These are phyloP conservation scores for Dynastes hyllus DNA, from an alignment of 2,888 invertebrate genomes.

Conservation along the genomic window DNA sequence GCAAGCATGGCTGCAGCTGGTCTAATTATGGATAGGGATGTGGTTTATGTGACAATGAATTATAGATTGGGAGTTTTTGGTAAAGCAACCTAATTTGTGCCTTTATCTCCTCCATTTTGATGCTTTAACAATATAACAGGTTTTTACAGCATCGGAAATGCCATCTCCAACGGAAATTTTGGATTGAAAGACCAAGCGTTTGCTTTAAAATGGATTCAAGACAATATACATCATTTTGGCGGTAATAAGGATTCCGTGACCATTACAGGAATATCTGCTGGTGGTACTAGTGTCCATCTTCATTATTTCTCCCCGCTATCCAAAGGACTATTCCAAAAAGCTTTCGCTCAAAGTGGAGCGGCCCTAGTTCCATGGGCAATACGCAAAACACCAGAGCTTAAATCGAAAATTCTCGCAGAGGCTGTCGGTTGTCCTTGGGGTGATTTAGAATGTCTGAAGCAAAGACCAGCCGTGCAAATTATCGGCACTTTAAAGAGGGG, in stretches of 20 bases:
- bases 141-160: conserved; percentile 15
- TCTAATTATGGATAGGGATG: conserved; percentile 68
- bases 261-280: conserved; percentile 67
- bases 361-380: conserved; percentile 76
- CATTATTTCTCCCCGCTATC: conserved; percentile 65
- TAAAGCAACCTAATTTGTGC: conserved; percentile 46
- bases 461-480: conserved; percentile 75
- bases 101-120: not conserved
- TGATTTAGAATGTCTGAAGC: conserved; percentile 79
- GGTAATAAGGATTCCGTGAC: conserved; percentile 68
- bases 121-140: not conserved
- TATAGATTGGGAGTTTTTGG: conserved; percentile 65
- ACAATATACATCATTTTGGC: conserved; percentile 67
- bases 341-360: conserved; percentile 82
- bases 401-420: conserved; percentile 76
- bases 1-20: conserved; percentile 69
- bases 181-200: conserved; percentile 68
- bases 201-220: conserved; percentile 66
- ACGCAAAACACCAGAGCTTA: conserved; percentile 74
- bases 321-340: conserved; percentile 62
- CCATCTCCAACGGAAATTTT: conserved; percentile 62
- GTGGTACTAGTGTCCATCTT: conserved; percentile 67
- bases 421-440: conserved; percentile 78
- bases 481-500: not conserved
- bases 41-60: conserved; percentile 65